Conservation (phyloP, 2,113 vertebrate genomes). For the Glareola pratincola region DNA sequence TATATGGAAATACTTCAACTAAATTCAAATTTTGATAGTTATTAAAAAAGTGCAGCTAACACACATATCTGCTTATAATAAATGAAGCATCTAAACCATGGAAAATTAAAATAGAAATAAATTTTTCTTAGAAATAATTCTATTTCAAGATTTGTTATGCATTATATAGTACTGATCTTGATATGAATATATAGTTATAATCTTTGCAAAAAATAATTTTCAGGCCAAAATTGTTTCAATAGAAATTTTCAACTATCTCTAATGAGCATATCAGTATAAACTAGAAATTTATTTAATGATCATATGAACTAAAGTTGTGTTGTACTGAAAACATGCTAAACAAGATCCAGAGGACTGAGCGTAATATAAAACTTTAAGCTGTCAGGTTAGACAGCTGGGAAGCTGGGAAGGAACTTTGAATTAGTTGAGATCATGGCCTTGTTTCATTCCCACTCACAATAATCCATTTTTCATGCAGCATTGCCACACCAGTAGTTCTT, state of each 20-base stretch:
- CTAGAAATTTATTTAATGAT: neutral
- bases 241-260: neutral
- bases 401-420: neutral
- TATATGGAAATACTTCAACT: neutral
- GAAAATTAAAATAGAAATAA: neutral
- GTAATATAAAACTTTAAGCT: neutral
- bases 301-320: neutral
- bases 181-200: neutral
- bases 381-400: neutral
- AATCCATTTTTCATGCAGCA: neutral
- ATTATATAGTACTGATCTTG: neutral
- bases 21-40: neutral
- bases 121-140: neutral
- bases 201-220: neutral
- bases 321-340: neutral
- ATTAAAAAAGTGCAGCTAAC: neutral
- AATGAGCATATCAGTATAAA: neutral
- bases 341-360: neutral
- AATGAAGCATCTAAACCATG: neutral
- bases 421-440: neutral
- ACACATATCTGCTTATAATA: neutral
- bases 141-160: neutral
- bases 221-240: neutral
- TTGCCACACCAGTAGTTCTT: neutral
- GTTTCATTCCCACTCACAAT: neutral